Base-by-base conservation (phyloP, 2,797 vertebrate species). In the Adrianichthys oophorus region DNA sequence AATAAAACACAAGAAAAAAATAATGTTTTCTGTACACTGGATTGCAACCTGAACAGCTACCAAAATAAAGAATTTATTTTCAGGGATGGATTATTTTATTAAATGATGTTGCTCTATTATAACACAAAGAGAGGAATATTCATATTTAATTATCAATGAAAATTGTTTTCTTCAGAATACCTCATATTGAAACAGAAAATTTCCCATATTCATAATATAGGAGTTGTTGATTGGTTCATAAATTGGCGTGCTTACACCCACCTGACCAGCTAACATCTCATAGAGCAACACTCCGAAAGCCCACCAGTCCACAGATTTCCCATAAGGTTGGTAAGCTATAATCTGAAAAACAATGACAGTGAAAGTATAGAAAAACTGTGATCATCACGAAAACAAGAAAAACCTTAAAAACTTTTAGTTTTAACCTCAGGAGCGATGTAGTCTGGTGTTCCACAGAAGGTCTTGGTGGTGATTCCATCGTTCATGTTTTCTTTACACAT, bases 291-390 rank as follows among this genome's bases (percentile, higher is more conserved):
- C 97, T 29, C 97, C 97, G 0, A 97, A 99, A 0, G 97, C 96
- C 97, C 97, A 99, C 96, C 96, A 99, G 64, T 99, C 97, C 90
- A 99, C 97, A 0, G 97, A 98, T 85, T 93, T 98, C 50, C 94
- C 96, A 8, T 99, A 99, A 16, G 97, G 97, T 75, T 99, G 97
- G 78, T 98, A 99, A 16, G 97, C 97, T 44, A 99, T 99, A 76
- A 99, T 99, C 97, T 98, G 87, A 63, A 93, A 94, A 54, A 76
- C 10, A 67, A 67, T 29, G 76, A 15, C 17, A 17, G 1, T 15
- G 4, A 10, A 56, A 45, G 8, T 29, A 29, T 19, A 55, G 26
- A 13, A 41, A 51, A 26, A n/a, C 5, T 41, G n/a, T 13, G 0
- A 15, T 51, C 7, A 32, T 17, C 10, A 4, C 12, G 13, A 41